phyloP scores from a whole-genome alignment of 2,797 vertebrate species.

The Pseudochirops corinnae region DNA sequence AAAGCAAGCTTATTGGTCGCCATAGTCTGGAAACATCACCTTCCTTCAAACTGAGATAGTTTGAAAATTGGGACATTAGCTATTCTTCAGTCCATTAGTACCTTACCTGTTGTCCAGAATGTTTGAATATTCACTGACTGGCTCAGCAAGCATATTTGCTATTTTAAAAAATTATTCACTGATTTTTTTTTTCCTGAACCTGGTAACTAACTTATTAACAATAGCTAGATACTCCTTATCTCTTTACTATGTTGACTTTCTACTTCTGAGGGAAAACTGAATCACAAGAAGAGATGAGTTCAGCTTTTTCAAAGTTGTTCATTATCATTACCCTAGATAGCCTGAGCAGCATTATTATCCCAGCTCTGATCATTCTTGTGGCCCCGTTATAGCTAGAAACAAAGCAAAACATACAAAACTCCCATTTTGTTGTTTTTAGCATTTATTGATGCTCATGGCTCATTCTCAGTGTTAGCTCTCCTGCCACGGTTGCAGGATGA shows the following conservation, averaged over 20 bases:
- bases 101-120: neutral
- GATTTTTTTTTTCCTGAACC: neutral
- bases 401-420: neutral
- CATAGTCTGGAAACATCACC: neutral
- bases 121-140: neutral
- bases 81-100: neutral
- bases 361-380: neutral
- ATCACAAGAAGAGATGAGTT: neutral
- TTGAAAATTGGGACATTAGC: neutral
- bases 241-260: neutral
- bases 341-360: neutral
- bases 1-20: neutral
- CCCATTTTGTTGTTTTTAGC: neutral
- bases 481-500: neutral
- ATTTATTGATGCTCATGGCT: neutral
- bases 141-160: neutral
- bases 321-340: neutral
- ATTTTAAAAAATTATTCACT: neutral
- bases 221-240: neutral
- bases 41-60: neutral
- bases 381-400: neutral
- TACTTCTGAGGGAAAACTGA: neutral
- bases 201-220: neutral
- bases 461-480: neutral
- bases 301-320: neutral